A percentile compares a stretch with the other conserved stretches of the same genome.
These are phyloP conservation scores for Lepidurus couesii DNA, from an alignment of 1,140 invertebrate genomes.

Conservation along the genomic window DNA sequence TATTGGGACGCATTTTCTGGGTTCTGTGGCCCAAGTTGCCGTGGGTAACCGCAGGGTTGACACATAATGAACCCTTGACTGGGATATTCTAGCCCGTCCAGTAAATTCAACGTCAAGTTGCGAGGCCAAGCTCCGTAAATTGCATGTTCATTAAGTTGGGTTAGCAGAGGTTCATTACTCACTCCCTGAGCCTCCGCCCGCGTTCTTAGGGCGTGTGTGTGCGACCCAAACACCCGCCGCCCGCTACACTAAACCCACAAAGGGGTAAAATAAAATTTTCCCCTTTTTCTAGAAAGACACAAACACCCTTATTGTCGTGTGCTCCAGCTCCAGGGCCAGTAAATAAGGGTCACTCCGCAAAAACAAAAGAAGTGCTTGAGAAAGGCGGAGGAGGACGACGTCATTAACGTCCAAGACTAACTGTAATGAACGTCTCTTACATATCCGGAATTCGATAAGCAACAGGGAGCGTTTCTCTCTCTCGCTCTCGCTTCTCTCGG, in stretches of 20 bases:
- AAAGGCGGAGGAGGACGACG: not conserved
- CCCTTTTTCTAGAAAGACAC: not conserved
- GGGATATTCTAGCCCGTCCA: not conserved
- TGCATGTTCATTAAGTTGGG: conserved; percentile 18
- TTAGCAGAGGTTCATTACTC: conserved; percentile 6
- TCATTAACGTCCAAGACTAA: conserved; percentile 10
- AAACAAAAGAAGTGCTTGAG: conserved; percentile 13
- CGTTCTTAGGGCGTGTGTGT: not conserved
- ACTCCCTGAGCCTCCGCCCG: not conserved
- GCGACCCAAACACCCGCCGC: not conserved
- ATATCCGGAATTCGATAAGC: conserved; percentile 22
- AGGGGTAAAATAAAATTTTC: not conserved
- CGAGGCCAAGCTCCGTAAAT: not conserved
- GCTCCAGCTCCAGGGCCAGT: not conserved
- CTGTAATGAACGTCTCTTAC: conserved; percentile 22
- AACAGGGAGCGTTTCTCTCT: not conserved
- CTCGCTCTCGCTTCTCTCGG: not conserved
- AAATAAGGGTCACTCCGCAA: not conserved
- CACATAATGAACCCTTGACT: not conserved
- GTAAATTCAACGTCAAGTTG: conserved; percentile 4
- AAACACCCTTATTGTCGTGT: conserved; percentile 1
- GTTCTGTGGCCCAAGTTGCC: not conserved
- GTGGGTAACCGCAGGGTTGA: not conserved
- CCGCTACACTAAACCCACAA: not conserved
- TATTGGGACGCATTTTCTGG: not conserved